Base-by-base conservation (phyloP, 2,888 invertebrate genomes). In the Ischnus inquisitorius region DNA sequence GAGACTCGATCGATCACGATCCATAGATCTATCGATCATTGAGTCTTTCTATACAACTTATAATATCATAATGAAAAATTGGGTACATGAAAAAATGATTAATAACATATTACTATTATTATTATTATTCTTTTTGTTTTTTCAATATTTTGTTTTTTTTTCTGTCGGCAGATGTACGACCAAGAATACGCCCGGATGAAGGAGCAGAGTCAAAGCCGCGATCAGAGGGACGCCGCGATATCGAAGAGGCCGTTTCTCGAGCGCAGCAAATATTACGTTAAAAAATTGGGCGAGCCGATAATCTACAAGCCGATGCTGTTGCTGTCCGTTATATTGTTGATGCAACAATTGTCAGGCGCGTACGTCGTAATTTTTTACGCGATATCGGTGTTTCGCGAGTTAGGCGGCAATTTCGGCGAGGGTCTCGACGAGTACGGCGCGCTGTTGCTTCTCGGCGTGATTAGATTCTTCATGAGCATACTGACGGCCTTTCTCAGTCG, bases 321-420 rank as follows among this genome's bases (percentile, higher is more conserved):
- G 22, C 91, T 95, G 1, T 82, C 94, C 0, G 51, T 93, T 1
- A 85, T 95, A 28, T 94, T 95, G 86, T 48, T 95, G 4, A 92
- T 95, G 28, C 95, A 95, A 91, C 95, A 95, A 90, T 87, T 95
- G 0, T 94, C 95, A 1, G 95, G 95, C 5, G 94, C 94, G 1
- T 95, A 95, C 88, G 95, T 95, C 0, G 94, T 95, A 1, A 95
- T 95, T 75, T 95, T 95, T 89, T 95, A 95, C 87, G 95, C 95
- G 0, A 94, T 95, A 4, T 94, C 95, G 28, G 90, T 95, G 19
- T 95, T 95, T 86, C 90, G 93, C 41, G 91, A 94, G 84, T 92
- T 95, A 41, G 94, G 94, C 1, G 94, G 94, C 0, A 88, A 92
- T 57, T 94, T 94, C 80, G 93, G 93, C 12, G 90, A 85, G 28